Evolutionary conservation across 2,113 vertebrate genomes (phyloP).

Genomic region (Leptosomus discolor): DNA sequence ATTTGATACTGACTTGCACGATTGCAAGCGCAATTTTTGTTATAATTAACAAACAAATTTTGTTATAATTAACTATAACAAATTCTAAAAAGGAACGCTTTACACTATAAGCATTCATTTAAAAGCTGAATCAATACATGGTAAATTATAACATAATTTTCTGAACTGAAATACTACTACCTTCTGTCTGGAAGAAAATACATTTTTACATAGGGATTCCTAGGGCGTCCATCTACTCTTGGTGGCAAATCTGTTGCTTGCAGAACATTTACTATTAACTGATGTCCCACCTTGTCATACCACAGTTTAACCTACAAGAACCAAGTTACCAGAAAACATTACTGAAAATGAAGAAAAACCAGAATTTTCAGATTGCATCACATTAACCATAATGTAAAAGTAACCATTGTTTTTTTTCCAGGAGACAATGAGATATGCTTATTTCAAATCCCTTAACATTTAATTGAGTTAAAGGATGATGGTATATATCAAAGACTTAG

Average conservation of each 20-base stretch:
- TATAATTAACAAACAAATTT: no score
- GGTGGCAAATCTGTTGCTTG: conserved; percentile 94
- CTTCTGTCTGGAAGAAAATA: conserved; percentile 96
- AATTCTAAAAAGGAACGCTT: background rate
- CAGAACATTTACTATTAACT: conserved; percentile 96
- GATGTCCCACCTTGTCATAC: conserved; percentile 98
- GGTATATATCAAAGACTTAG: background rate
- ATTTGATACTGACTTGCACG: background rate
- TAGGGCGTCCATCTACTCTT: conserved; percentile 88
- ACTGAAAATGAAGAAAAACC: background rate
- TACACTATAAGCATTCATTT: background rate
- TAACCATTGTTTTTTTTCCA: background rate
- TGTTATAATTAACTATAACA: background rate
- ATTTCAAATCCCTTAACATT: background rate
- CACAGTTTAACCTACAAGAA: conserved; percentile 89
- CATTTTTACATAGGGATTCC: conserved; percentile 98
- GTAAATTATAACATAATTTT: background rate
- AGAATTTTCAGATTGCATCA: background rate
- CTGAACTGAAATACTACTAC: conserved; percentile 60
- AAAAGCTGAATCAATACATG: background rate
- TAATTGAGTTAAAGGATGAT: background rate
- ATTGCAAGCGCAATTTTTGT: background rate
- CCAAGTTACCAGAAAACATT: background rate
- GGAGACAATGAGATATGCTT: background rate
- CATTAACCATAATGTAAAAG: background rate